Base-by-base conservation (phyloP, 2,888 invertebrate genomes). In the Myathropa florea region DNA sequence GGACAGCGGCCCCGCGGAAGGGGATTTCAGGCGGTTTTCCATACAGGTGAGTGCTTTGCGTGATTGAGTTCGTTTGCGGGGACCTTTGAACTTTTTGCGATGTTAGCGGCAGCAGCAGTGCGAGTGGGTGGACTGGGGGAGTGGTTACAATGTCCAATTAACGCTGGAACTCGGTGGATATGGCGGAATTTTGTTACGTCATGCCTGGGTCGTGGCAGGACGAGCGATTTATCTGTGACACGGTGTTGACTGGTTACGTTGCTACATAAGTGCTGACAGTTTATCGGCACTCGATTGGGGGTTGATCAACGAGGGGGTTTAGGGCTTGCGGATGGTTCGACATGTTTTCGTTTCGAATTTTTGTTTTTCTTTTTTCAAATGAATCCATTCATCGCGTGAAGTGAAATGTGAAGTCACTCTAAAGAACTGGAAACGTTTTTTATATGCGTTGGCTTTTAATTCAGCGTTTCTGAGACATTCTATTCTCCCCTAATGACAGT, bases 21-120 rank as follows among this genome's bases (percentile, higher is more conserved):
- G 79, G 96, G 96, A 1, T 96, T 96, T 91, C 92, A 94, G 79
- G 96, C 95, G 3, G 92, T 93, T 89, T 96, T 95, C 91, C 95
- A 94, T 92, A 95, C 94, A 81, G 94, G 95, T 95, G 89, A 92
- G 93, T 83, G 33, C 9, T 3, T 4, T 0, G 46, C 7, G 18
- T 18, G 46, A 46, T 18, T 46, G 33, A 33, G 33, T 46, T 46
- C 18, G 18, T n/a, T n/a, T n/a, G n/a, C n/a, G n/a, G n/a, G n/a
- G n/a, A n/a, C n/a, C n/a, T n/a, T n/a, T n/a, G n/a, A n/a, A n/a
- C n/a, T n/a, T n/a, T n/a, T n/a, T n/a, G n/a, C n/a, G n/a, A n/a
- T n/a, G n/a, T n/a, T n/a, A n/a, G n/a, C n/a, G n/a, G n/a, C n/a
- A n/a, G n/a, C n/a, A n/a, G n/a, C n/a, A n/a, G 2, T 18, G 10